These are phyloP conservation scores for Apis laboriosa DNA, from an alignment of 1,140 invertebrate genomes.

Conservation along the genomic window DNA sequence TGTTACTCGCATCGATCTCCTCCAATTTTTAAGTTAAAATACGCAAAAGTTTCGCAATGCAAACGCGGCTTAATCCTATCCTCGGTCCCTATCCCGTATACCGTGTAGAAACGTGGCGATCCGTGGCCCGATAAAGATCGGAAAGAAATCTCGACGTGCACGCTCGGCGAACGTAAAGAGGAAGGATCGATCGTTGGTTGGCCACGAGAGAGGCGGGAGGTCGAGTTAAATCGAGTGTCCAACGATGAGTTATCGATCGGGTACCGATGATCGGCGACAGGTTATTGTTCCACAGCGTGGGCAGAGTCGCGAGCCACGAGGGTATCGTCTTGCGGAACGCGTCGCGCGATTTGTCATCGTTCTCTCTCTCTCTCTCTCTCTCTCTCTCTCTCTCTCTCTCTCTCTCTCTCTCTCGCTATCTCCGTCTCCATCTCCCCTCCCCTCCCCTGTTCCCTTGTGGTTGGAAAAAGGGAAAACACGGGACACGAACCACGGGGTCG, in stretches of 20 bases:
- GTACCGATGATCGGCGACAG: conserved; percentile 55
- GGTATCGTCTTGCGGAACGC: conserved; percentile 34
- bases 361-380: conserved; percentile 49
- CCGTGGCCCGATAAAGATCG: not conserved
- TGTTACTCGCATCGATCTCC: too few relatives aligned
- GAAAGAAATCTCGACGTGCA: not conserved
- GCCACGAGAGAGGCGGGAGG: conserved; percentile 19
- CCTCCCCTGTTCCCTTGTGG: too few relatives aligned
- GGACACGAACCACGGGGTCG: conserved; percentile 16
- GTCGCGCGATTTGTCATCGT: conserved; percentile 68
- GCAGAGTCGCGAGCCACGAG: conserved; percentile 42
- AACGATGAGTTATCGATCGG: conserved; percentile 63
- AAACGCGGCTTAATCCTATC: too few relatives aligned
- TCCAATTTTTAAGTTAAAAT: too few relatives aligned
- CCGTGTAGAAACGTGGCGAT: too few relatives aligned
- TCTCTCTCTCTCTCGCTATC: conserved; percentile 47
- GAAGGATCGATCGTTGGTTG: not conserved
- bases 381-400: conserved; percentile 47
- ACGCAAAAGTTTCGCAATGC: too few relatives aligned
- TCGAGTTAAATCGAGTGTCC: conserved; percentile 57
- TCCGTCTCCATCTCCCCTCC: not conserved
- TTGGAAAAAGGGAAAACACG: conserved; percentile 11
- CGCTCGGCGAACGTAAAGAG: not conserved
- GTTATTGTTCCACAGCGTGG: conserved; percentile 58
- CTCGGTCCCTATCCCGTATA: too few relatives aligned